Conservation (phyloP, 2,113 vertebrate genomes). For the Notechis scutatus region DNA sequence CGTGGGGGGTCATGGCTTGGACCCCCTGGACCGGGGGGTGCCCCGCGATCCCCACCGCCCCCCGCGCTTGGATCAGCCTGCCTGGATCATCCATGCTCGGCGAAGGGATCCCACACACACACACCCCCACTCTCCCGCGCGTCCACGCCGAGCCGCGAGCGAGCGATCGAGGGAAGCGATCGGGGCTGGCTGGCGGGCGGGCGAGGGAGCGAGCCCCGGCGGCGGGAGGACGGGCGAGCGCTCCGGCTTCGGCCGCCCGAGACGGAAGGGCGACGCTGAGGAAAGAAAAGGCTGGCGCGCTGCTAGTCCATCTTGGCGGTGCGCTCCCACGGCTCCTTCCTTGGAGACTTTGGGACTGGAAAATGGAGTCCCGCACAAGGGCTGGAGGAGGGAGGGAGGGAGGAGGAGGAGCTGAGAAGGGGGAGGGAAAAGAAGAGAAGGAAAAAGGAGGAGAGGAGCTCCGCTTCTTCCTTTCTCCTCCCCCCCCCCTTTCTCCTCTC, state of each 20-base stretch:
- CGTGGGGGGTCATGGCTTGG: slow-evolving; percentile 37
- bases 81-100: slow-evolving; percentile 58
- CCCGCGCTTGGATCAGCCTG: slow-evolving; percentile 44
- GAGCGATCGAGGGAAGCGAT: not conserved
- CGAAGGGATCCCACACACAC: slow-evolving; percentile 1
- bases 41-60: slow-evolving; percentile 31
- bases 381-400: slow-evolving; percentile 16
- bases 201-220: not conserved
- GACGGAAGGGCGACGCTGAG: not conserved
- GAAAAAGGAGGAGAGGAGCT: not conserved
- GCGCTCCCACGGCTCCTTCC: slow-evolving; percentile 36
- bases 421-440: slow-evolving; percentile 14
- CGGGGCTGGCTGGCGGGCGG: not conserved
- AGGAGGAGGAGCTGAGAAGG: slow-evolving; percentile 36
- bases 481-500: slow-evolving; percentile 30
- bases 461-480: slow-evolving; percentile 36
- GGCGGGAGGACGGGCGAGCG: not conserved
- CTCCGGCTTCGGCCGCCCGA: not conserved
- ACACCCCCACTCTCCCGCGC: not conserved
- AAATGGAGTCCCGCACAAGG: slow-evolving; percentile 24
- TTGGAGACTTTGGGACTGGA: slow-evolving; percentile 48
- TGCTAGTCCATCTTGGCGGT: slow-evolving; percentile 12
- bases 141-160: not conserved
- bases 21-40: slow-evolving; percentile 24
- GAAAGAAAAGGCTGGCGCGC: not conserved